Conservation (phyloP, 2,888 invertebrate species). For the Aphrophora alni region DNA sequence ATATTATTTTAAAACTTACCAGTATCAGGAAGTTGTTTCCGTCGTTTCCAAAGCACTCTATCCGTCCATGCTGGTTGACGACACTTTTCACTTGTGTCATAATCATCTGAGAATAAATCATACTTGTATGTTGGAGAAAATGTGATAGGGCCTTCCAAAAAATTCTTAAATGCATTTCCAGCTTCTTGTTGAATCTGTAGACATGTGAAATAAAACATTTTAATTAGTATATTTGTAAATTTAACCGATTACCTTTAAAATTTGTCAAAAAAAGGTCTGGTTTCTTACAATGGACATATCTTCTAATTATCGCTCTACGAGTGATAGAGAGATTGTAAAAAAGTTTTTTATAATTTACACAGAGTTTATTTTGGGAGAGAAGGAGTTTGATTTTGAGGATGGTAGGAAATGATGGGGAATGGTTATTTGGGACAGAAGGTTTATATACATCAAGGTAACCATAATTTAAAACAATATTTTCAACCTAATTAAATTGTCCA, state of each 20-base stretch:
- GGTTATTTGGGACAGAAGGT: no score
- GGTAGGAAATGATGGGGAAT: no score
- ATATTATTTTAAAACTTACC: constrained; percentile 59
- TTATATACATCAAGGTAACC: no score
- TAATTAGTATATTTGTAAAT: not conserved
- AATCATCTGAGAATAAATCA: constrained; percentile 97
- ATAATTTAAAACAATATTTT: no score
- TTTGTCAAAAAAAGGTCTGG: not conserved
- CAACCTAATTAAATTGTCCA: no score
- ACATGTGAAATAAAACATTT: constrained; percentile 16
- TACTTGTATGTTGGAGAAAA: constrained; percentile 99
- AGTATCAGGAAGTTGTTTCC: constrained; percentile 74
- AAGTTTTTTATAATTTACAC: no score
- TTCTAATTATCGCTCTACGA: no score
- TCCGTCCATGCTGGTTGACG: constrained; percentile 99
- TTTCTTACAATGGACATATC: not conserved
- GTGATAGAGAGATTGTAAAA: no score
- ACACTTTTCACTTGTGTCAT: constrained; percentile 98
- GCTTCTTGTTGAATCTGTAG: constrained; percentile 73
- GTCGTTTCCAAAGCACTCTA: constrained; percentile 88
- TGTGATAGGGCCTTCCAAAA: constrained; percentile 87
- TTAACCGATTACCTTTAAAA: not conserved
- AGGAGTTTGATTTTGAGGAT: no score
- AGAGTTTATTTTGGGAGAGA: no score
- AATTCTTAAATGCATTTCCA: constrained; percentile 89